Conservation (phyloP, 2,888 invertebrate genomes). For the Stegana nigrithorax region DNA sequence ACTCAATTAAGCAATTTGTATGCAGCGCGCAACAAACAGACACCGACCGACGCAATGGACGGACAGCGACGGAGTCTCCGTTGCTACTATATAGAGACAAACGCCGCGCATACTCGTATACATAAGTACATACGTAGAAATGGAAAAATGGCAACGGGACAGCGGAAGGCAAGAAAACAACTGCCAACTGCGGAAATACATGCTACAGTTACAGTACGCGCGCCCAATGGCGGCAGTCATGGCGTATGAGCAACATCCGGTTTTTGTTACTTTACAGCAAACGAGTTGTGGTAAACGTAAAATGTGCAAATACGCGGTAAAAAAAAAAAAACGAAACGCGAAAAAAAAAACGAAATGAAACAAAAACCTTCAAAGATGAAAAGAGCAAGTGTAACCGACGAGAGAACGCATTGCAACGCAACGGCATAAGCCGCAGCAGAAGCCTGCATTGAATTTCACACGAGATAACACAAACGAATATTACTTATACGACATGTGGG, state of each 20-base stretch:
- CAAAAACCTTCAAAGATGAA: no score
- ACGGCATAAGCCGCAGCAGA: no score
- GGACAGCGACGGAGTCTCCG: no score
- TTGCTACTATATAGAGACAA: no score
- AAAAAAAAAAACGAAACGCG: neutral
- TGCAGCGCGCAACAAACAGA: conserved; percentile 10
- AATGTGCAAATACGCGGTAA: neutral
- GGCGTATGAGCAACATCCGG: conserved; percentile 20
- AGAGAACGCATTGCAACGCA: no score
- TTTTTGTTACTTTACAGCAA: neutral
- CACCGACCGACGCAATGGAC: neutral
- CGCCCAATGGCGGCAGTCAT: neutral
- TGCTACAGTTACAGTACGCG: neutral
- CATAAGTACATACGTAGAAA: neutral
- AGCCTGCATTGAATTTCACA: no score
- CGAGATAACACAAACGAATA: no score
- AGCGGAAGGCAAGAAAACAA: neutral
- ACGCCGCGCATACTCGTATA: neutral
- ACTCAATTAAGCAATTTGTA: conserved; percentile 33
- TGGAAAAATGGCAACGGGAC: conserved; percentile 5
- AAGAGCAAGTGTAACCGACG: no score
- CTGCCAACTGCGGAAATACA: conserved; percentile 5
- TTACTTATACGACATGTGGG: no score
- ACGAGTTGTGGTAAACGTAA: conserved; percentile 1
- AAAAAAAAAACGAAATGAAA: no score